Conservation (phyloP, 2,888 invertebrate genomes). For the Leucania comma region DNA sequence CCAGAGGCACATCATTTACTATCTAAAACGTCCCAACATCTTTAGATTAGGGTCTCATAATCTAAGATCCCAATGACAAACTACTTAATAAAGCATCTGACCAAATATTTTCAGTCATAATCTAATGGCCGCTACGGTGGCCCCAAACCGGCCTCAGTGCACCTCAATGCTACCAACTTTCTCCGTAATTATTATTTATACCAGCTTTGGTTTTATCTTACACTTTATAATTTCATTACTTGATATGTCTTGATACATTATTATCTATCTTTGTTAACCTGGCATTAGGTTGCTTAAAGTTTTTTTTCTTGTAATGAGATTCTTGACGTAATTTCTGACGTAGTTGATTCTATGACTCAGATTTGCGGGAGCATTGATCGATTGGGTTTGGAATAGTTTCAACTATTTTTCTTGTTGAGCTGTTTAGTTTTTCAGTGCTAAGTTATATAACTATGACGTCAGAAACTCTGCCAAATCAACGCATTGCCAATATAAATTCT, state of each 20-base stretch:
- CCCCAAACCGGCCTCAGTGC: constrained; percentile 64
- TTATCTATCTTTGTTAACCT: constrained; percentile 63
- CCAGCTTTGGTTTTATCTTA: constrained; percentile 77
- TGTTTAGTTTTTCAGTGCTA: constrained; percentile 1
- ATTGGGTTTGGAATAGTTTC: constrained; percentile 30
- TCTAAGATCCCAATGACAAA: constrained; percentile 67
- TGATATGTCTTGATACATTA: constrained; percentile 68
- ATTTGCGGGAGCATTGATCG: constrained; percentile 41
- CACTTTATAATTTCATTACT: constrained; percentile 75
- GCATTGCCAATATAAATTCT: neutral
- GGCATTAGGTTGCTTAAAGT: constrained; percentile 45
- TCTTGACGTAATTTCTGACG: constrained; percentile 28
- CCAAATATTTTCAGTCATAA: constrained; percentile 81
- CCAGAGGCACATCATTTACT: constrained; percentile 46
- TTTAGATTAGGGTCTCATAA: constrained; percentile 52
- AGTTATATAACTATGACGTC: constrained; percentile 9
- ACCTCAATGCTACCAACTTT: constrained; percentile 82
- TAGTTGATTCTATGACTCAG: constrained; percentile 28
- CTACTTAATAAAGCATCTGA: constrained; percentile 71
- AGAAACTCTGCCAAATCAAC: neutral
- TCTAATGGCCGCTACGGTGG: constrained; percentile 73
- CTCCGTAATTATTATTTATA: constrained; percentile 89
- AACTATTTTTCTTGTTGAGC: constrained; percentile 22
- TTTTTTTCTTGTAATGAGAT: constrained; percentile 31
- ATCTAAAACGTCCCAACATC: constrained; percentile 58